Evolutionary conservation across 2,888 invertebrate species (phyloP), one percentile per base, ranked within the genome.

Genomic region (Cybosia mesomella): DNA sequence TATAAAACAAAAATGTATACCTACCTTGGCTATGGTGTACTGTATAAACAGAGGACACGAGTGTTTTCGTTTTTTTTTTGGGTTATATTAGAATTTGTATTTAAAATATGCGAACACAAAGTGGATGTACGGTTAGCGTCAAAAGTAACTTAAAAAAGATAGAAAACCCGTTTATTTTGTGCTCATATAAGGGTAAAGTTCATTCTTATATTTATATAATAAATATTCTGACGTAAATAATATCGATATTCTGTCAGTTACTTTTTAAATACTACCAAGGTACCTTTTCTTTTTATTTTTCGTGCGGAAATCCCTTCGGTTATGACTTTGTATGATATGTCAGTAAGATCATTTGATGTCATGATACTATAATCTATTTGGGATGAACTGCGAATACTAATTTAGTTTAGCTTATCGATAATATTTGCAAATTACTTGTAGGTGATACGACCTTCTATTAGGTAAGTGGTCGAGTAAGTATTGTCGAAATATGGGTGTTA

Each of bases 1-100:
- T 66, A 72, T 74, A 70, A 74, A 76, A 70, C 67, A 62, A 58
- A 58, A 72, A 49, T 49, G 66, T n/a, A n/a, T n/a, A n/a, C 69
- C 64, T 72, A 71, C 64, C 43, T 55, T 60, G n/a, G 61, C 60
- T 63, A 70, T 64, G 36, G 58, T 36, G 61, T 65, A 64, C 54
- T 61, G 43, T 66, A 39, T 39, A 39, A 59, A 59, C 22, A 39
- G 24, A 39, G 18, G 18, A 10, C 24, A 24, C 9, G 10, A 18
- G 4, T 24, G 18, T 18, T 18, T 21, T 22, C 15, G 18, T 59
- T 59, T 39, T 28, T 28, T 28, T 4, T n/a, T 10, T 9, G 36
- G 22, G 8, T 22, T 36, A 22, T 34, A 36, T 58, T 34, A 36
- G 8, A 43, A 43, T 43, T 18, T 43, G 15, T 18, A 18, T n/a